These are phyloP conservation scores for Argyrosomus regius DNA, from an alignment of 2,797 vertebrate species.

Conservation along the genomic window DNA sequence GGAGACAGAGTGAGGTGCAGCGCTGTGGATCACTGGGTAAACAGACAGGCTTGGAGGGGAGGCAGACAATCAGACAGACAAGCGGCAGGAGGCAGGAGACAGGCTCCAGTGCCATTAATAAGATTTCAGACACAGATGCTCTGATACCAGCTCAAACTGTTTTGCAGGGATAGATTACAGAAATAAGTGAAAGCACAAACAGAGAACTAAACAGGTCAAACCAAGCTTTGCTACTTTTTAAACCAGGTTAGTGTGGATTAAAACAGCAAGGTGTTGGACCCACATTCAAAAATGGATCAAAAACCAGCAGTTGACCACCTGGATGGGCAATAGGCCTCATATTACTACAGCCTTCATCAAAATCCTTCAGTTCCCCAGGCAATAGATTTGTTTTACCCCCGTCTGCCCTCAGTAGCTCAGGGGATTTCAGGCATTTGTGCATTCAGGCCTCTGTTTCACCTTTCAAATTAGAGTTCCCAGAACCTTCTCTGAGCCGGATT, in stretches of 20 bases:
- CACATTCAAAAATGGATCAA: slow-evolving; percentile 41
- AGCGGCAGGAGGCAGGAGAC: slow-evolving; percentile 42
- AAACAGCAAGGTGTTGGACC: neutral
- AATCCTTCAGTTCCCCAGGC: slow-evolving; percentile 72
- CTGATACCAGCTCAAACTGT: slow-evolving; percentile 40
- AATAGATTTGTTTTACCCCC: slow-evolving; percentile 67
- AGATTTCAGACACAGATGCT: slow-evolving; percentile 45
- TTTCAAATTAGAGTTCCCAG: slow-evolving; percentile 63
- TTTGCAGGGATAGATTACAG: slow-evolving; percentile 44
- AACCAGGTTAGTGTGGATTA: slow-evolving; percentile 16
- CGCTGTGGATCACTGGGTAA: neutral
- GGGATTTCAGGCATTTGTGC: slow-evolving; percentile 49
- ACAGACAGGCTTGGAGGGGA: slow-evolving; percentile 7
- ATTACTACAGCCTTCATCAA: slow-evolving; percentile 51
- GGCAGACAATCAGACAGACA: slow-evolving; percentile 23
- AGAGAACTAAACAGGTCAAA: slow-evolving; percentile 47
- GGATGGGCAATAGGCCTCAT: slow-evolving; percentile 49
- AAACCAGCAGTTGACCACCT: slow-evolving; percentile 69
- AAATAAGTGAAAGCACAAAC: slow-evolving; percentile 58
- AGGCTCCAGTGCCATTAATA: slow-evolving; percentile 59
- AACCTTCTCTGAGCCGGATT: slow-evolving; percentile 52
- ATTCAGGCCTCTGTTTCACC: slow-evolving; percentile 59
- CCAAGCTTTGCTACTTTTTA: slow-evolving; percentile 10
- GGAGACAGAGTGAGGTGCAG: slow-evolving; percentile 7
- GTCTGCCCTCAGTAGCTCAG: slow-evolving; percentile 47